phyloP scores from a whole-genome alignment of 2,113 vertebrate species.

The Leiothrix lutea region DNA sequence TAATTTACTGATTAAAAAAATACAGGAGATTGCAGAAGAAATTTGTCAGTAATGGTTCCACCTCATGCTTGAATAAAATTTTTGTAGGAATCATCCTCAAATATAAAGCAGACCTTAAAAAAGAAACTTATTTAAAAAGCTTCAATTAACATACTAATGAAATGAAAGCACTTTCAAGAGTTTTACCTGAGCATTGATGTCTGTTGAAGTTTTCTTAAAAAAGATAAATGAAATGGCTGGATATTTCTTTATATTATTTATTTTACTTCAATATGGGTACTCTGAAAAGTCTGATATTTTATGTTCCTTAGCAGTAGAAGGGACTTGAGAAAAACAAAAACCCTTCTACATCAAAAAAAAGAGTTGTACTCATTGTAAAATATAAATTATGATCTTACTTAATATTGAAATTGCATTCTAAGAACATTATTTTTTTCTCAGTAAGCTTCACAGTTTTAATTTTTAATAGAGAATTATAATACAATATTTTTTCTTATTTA shows the following conservation, averaged over 20 bases:
- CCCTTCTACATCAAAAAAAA: accelerated
- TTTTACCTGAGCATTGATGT: not conserved
- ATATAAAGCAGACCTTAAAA: not conserved
- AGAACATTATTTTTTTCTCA: not conserved
- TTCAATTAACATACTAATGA: not conserved
- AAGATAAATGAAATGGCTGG: not conserved
- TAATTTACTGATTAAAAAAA: conserved; percentile 12
- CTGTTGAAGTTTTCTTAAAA: not conserved
- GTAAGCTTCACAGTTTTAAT: not conserved
- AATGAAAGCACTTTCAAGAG: not conserved
- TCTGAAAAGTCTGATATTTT: not conserved
- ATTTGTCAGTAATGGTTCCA: not conserved
- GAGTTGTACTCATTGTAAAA: not conserved
- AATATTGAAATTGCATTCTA: not conserved
- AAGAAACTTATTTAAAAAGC: not conserved
- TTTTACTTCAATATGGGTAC: not conserved
- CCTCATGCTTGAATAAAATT: not conserved
- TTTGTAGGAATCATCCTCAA: not conserved
- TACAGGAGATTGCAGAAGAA: not conserved
- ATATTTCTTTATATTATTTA: not conserved
- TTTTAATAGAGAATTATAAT: not conserved
- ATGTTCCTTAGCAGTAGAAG: not conserved
- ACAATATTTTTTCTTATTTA: not conserved
- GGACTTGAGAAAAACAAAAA: not conserved
- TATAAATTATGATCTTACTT: not conserved